Evolutionary conservation across 2,888 invertebrate genomes (phyloP).

Genomic region (Tridacna crocea): DNA sequence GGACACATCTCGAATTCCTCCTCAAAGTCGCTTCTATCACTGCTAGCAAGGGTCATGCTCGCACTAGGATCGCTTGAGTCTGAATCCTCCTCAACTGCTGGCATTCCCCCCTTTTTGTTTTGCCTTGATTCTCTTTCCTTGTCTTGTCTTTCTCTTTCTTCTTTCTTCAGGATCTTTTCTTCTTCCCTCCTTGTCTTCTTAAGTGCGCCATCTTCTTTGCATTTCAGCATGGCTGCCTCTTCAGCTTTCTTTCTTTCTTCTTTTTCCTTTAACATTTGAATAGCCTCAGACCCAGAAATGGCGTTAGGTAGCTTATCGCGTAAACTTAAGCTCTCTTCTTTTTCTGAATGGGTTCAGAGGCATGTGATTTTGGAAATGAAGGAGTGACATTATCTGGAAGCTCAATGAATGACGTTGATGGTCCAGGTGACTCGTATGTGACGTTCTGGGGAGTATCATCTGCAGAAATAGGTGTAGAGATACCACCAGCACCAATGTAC

Average conservation of each 20-base stretch:
- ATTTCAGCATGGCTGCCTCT: slow-evolving; percentile 12
- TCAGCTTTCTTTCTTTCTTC: too few relatives aligned
- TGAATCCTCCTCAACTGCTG: too few relatives aligned
- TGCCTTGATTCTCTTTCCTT: background rate
- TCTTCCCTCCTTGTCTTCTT: slow-evolving; percentile 9
- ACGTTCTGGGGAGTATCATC: background rate
- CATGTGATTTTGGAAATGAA: background rate
- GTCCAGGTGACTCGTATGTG: too few relatives aligned
- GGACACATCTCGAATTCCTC: too few relatives aligned
- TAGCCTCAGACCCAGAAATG: slow-evolving; percentile 27
- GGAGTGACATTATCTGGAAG: background rate
- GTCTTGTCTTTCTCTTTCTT: background rate
- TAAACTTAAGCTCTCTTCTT: too few relatives aligned
- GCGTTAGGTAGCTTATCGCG: slow-evolving; percentile 42
- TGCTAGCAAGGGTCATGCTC: too few relatives aligned
- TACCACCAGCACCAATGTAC: too few relatives aligned
- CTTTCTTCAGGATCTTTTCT: too few relatives aligned
- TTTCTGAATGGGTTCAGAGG: slow-evolving; percentile 11
- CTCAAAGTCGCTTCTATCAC: too few relatives aligned
- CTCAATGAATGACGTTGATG: too few relatives aligned
- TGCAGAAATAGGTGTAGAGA: background rate
- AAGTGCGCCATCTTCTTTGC: background rate
- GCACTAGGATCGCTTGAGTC: too few relatives aligned
- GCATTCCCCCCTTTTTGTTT: too few relatives aligned
- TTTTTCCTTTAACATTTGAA: slow-evolving; percentile 38